A percentile compares a stretch with the other conserved stretches of the same genome.
Conservation (phyloP, 2,888 invertebrate genomes). For the Acrobasis consociella region DNA sequence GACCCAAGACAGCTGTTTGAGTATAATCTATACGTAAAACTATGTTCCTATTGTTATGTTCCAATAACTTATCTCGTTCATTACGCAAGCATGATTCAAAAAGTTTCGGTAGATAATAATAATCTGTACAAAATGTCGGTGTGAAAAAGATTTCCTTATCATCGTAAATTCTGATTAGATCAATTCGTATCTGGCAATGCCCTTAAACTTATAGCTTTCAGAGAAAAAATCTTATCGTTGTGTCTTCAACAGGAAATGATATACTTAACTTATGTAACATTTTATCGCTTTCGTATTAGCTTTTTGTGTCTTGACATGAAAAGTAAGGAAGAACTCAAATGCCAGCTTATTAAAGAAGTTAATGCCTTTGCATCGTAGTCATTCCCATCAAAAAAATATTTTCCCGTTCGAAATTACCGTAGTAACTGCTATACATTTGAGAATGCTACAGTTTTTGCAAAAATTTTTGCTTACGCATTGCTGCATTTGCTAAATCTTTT, state of each 20-base stretch:
- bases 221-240: slow-evolving; percentile 58
- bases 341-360: slow-evolving; percentile 33
- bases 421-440: slow-evolving; percentile 54
- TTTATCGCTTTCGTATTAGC: slow-evolving; percentile 17
- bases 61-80: not conserved
- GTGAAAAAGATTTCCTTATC: slow-evolving; percentile 55
- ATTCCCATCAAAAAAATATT: slow-evolving; percentile 39
- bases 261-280: slow-evolving; percentile 32
- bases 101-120: not conserved
- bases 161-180: slow-evolving; percentile 55
- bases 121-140: slow-evolving; percentile 30
- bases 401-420: slow-evolving; percentile 54
- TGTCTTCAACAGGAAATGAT: slow-evolving; percentile 61
- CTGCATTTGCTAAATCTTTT: not conserved
- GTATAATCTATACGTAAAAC: not conserved
- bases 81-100: not conserved
- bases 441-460: slow-evolving; percentile 43
- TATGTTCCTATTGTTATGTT: not conserved
- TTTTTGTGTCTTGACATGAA: not conserved
- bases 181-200: slow-evolving; percentile 72
- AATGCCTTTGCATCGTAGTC: slow-evolving; percentile 31
- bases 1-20: slow-evolving; percentile 14
- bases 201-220: slow-evolving; percentile 56
- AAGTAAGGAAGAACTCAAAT: not conserved
- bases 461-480: slow-evolving; percentile 38